A percentile compares a stretch with the other conserved stretches of the same genome.
These are phyloP conservation scores for Anthopleura sola DNA, from an alignment of 64 coral and sea anemone genomes.

Conservation along the genomic window DNA sequence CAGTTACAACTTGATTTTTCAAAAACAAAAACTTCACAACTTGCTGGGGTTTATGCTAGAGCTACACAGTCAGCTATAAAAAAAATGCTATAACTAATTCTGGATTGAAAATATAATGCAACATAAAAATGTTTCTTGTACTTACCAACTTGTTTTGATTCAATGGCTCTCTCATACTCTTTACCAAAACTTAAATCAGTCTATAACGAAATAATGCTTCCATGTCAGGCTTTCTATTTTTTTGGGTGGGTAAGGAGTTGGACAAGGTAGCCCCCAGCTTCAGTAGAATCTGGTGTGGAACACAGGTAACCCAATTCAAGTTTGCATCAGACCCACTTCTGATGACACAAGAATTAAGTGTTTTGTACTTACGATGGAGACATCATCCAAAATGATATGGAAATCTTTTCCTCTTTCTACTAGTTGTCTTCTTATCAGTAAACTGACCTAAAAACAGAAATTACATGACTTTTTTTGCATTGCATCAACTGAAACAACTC, in stretches of 20 bases:
- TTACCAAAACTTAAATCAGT: slow-evolving; percentile 99
- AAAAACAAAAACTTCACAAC: no score
- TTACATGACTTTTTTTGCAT: background rate
- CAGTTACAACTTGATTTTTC: no score
- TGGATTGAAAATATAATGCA: background rate
- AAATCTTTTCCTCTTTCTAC: slow-evolving; percentile 95
- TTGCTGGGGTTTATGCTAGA: no score
- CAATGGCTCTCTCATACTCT: slow-evolving; percentile 92
- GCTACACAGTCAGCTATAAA: no score
- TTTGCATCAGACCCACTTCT: background rate
- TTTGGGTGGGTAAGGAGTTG: no score
- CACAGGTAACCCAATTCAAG: background rate
- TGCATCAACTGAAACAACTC: no score
- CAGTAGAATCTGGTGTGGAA: no score
- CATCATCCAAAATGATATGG: slow-evolving; percentile 93
- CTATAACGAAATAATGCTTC: slow-evolving; percentile 22
- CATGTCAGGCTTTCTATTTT: no score
- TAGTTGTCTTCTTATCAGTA: slow-evolving; percentile 92
- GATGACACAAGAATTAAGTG: background rate
- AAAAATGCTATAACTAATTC: no score
- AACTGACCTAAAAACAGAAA: slow-evolving; percentile 69
- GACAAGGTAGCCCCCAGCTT: no score
- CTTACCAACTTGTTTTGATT: slow-evolving; percentile 99
- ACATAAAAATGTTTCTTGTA: background rate
- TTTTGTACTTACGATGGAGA: slow-evolving; percentile 86